A percentile compares a stretch with the other conserved stretches of the same genome.
These are phyloP conservation scores for Gambelia wislizenii DNA, from an alignment of 2,797 vertebrate genomes.

Conservation along the genomic window DNA sequence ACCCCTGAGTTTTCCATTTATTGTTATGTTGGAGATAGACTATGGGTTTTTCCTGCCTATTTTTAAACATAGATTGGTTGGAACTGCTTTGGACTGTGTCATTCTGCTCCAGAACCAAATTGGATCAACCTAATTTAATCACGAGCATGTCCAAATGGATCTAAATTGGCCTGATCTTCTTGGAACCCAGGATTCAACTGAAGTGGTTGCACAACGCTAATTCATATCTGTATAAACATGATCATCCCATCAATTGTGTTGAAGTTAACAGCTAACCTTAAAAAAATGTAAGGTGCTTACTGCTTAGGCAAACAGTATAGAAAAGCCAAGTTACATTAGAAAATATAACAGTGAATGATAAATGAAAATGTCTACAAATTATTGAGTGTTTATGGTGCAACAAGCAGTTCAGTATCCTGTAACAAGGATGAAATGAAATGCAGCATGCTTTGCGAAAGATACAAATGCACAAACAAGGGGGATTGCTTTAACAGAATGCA, in stretches of 20 bases:
- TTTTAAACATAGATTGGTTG: too few relatives aligned
- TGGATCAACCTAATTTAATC: too few relatives aligned
- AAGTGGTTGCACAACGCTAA: too few relatives aligned
- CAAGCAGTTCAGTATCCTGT: constrained; percentile 25
- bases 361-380: constrained; percentile 49
- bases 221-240: too few relatives aligned
- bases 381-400: constrained; percentile 39
- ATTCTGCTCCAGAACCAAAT: too few relatives aligned
- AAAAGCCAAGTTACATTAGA: constrained; percentile 28
- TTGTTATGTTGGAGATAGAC: too few relatives aligned
- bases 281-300: constrained; percentile 18
- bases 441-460: constrained; percentile 26
- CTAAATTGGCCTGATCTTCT: too few relatives aligned
- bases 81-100: too few relatives aligned
- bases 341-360: constrained; percentile 34
- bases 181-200: too few relatives aligned
- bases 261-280: constrained; percentile 60
- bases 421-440: constrained; percentile 56
- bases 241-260: background rate
- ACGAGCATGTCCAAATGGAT: too few relatives aligned
- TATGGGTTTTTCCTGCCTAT: too few relatives aligned
- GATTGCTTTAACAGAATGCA: constrained; percentile 57
- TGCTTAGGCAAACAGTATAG: constrained; percentile 35
- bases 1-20: too few relatives aligned
- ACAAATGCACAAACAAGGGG: constrained; percentile 59